phyloP scores from a whole-genome alignment of 2,797 vertebrate genomes.

The Rhabdophis nuchalis region DNA sequence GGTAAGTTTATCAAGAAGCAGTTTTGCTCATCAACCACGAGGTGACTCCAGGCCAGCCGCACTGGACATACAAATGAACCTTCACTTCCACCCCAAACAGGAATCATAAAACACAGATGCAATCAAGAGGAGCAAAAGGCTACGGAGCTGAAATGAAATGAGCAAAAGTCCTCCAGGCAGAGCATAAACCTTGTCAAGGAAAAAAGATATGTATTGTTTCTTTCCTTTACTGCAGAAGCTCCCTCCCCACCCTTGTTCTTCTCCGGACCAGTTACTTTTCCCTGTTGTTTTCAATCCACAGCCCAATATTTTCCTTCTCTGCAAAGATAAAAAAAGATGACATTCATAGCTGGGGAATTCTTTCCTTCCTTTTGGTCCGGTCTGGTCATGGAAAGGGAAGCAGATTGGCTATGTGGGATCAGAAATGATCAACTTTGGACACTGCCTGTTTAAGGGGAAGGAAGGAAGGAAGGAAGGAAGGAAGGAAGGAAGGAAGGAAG shows the following conservation, averaged over 20 bases:
- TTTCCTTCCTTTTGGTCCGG: neutral
- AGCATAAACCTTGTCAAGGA: neutral
- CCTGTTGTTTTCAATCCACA: neutral
- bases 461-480: neutral
- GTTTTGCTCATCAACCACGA: neutral
- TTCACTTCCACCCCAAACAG: neutral
- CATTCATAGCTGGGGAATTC: neutral
- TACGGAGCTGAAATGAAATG: neutral
- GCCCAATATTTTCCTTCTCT: neutral
- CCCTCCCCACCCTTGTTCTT: neutral
- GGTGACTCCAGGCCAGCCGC: neutral
- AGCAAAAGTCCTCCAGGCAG: neutral
- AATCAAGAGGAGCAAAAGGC: neutral
- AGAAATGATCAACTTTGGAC: slow-evolving; percentile 4
- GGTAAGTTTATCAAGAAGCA: neutral
- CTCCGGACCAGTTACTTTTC: neutral
- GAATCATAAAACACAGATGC: neutral
- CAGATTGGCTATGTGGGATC: neutral
- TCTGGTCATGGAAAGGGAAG: neutral
- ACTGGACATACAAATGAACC: neutral
- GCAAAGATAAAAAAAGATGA: neutral
- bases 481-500: rapidly evolving
- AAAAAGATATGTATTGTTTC: neutral
- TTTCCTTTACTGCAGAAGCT: neutral
- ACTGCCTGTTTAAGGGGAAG: neutral